A percentile compares a stretch with the other conserved stretches of the same genome.
These are phyloP conservation scores for Papilio helenus DNA, from an alignment of 1,140 invertebrate species.

Conservation along the genomic window DNA sequence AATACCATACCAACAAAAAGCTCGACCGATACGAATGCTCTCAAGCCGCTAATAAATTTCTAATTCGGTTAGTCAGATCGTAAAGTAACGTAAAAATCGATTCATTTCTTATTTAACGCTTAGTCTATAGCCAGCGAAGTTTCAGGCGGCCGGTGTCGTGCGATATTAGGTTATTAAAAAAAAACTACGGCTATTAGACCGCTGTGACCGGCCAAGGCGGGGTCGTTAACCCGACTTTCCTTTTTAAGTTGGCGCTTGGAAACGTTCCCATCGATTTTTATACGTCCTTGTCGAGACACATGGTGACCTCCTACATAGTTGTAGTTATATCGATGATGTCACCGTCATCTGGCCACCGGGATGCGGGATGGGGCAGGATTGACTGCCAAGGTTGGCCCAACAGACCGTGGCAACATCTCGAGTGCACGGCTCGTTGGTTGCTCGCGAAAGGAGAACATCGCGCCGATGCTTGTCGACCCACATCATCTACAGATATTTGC, in stretches of 20 bases:
- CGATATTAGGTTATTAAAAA: constrained; percentile 64
- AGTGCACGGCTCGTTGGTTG: constrained; percentile 66
- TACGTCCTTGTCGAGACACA: constrained; percentile 61
- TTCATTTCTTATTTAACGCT: constrained; percentile 43
- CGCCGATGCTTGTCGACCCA: constrained; percentile 62
- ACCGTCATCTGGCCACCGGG: constrained; percentile 56
- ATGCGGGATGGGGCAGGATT: constrained; percentile 66
- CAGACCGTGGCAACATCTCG: constrained; percentile 71
- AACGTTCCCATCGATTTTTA: constrained; percentile 64
- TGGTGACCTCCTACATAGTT: constrained; percentile 45
- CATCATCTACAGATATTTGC: constrained; percentile 60
- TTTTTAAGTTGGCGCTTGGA: constrained; percentile 69
- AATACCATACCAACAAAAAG: constrained; percentile 47
- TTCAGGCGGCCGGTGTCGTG: constrained; percentile 57
- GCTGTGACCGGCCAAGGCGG: constrained; percentile 56
- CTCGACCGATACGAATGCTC: constrained; percentile 38
- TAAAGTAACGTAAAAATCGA: constrained; percentile 41
- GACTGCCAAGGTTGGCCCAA: constrained; percentile 70
- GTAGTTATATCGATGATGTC: constrained; percentile 67
- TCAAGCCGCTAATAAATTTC: constrained; percentile 42
- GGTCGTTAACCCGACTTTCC: constrained; percentile 76
- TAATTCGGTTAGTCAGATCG: constrained; percentile 43
- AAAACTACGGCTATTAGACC: constrained; percentile 69
- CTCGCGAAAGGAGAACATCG: constrained; percentile 66
- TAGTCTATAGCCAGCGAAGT: constrained; percentile 47